Evolutionary conservation across 2,797 vertebrate species (phyloP), one percentile per base, ranked within the genome.

Genomic region (Spinibarbus caldwelli): DNA sequence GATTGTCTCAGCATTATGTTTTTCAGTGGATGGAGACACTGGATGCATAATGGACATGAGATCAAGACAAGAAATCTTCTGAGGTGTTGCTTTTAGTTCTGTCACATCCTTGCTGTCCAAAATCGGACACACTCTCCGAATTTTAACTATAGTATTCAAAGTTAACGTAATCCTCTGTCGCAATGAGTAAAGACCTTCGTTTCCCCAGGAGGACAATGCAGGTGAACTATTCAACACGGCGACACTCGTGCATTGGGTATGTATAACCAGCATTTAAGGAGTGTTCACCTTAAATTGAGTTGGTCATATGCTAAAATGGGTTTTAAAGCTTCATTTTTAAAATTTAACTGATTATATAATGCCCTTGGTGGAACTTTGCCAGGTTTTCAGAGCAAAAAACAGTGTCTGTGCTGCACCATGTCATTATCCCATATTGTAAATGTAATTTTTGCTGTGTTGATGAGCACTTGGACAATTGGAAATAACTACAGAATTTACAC

Each of bases 221-320:
- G 5, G 54, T 94, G 81, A 94, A 89, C 91, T 94, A 92, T 88
- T 95, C 95, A 84, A 92, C 91, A 0, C 94, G 95, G 82, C 93
- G 95, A 34, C 95, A 96, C 91, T 96, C 95, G 0, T 96, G 95
- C 87, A 95, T 96, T n/a, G 94, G 95, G 95, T 95, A 94, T 8
- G 95, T 94, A 93, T 89, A 38, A 1, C 26, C 78, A 36, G 86
- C 71, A n/a, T 15, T n/a, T 38, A 78, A 1, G 34, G 23, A 57
- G 52, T 66, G n/a, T 43, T 43, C 36, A 29, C 36, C 54, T 68
- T 31, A 29, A n/a, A 6, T 52, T 54, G 17, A 67, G n/a, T 23
- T 17, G 2, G 8, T 62, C 36, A n/a, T n/a, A 3, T 64, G 54
- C 15, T 8, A 47, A 66, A 21, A 19, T 31, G 1, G 8, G 15